Evolutionary conservation across 2,113 vertebrate species (phyloP), one percentile per base, ranked within the genome.

Genomic region (Ardeotis arabs): DNA sequence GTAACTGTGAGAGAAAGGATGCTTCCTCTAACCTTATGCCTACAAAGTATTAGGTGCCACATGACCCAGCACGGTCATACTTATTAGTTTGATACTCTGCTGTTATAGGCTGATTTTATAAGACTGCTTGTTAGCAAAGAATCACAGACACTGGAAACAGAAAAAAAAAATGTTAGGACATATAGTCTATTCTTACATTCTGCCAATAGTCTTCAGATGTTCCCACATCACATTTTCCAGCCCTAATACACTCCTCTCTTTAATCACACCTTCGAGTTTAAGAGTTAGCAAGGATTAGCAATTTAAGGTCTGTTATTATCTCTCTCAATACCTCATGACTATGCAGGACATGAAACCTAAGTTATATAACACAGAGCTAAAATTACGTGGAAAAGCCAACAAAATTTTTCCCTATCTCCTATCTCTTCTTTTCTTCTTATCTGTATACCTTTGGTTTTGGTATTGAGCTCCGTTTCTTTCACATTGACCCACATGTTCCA

Each of bases 171-270:
- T 10, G 56, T 77, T 67, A 87, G 52, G 37, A 63, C 31, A 39
- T 49, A 45, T 3, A 21, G 28, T 68, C 72, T 90, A 74, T 90
- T 94, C 91, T 91, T 70, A 74, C 6, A 20, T 22, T 47, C 70
- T 72, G n/a, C 25, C 56, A 56, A 27, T 87, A 88, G n/a, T 88
- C 75, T 93, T 92, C 92, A 96, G 90, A 90, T 93, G 90, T 90
- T 90, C 35, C 24, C 22, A 84, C 44, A 29, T 93, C 18, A 45
- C 33, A 31, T 60, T 90, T 94, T 91, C 90, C 67, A 94, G 21
- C n/a, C 37, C 9, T 83, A 47, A 49, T 64, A 56, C 3, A 41
- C 53, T 84, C 17, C 14, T 72, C 28, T 90, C 41, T 70, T 75
- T 70, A 88, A 67, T 94, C 75, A 68, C 72, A 84, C 83, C 78